Percentiles rank a stretch among this genome's conserved stretches.
phyloP scores from a whole-genome alignment of 2,888 invertebrate species.

The Drosophila glabriapex region DNA sequence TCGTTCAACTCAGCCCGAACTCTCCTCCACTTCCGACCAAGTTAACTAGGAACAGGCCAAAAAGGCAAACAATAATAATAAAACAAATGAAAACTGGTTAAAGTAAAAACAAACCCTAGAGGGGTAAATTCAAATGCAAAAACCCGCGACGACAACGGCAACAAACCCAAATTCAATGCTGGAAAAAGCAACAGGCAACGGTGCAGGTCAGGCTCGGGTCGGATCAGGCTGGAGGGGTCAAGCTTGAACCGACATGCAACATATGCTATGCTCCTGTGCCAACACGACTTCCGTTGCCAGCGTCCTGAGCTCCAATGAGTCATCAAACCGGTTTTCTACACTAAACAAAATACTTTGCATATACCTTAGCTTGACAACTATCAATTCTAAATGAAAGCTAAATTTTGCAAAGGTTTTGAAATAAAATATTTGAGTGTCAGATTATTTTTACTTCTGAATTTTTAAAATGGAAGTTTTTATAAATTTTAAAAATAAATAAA shows the following conservation, averaged over 20 bases:
- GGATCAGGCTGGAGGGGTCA: conserved; percentile 38
- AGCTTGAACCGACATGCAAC: conserved; percentile 41
- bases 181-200: conserved; percentile 39
- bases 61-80: conserved; percentile 20
- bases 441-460: not conserved
- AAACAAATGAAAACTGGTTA: conserved; percentile 39
- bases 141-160: conserved; percentile 27
- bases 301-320: conserved; percentile 42
- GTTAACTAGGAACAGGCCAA: conserved; percentile 20
- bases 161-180: conserved; percentile 14
- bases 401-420: too few species aligned
- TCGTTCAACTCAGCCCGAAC: conserved; percentile 47
- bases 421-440: too few species aligned
- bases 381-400: too few species aligned
- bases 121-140: conserved; percentile 52
- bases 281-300: conserved; percentile 36
- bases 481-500: too few species aligned
- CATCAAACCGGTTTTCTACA: conserved; percentile 27
- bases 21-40: conserved; percentile 5
- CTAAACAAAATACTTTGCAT: not conserved
- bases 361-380: too few species aligned
- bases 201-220: conserved; percentile 21
- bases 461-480: too few species aligned
- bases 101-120: conserved; percentile 25
- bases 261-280: conserved; percentile 33